Evolutionary conservation across 2,888 invertebrate genomes (phyloP).

Genomic region (Mellilla xanthometata): DNA sequence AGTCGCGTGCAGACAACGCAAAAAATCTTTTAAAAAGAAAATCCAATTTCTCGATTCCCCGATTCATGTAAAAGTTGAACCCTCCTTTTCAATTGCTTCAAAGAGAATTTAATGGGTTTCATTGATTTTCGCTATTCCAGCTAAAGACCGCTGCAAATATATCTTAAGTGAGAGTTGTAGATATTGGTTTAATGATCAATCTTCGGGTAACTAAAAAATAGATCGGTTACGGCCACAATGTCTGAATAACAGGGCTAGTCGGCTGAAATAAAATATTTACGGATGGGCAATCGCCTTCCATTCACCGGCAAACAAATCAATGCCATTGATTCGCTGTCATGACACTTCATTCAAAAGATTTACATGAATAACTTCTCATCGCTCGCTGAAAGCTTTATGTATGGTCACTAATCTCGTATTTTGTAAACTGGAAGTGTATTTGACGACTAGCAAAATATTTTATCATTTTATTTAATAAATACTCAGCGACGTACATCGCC

Average conservation of each 20-base stretch:
- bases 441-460: neutral
- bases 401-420: neutral
- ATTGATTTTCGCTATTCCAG: constrained; percentile 33
- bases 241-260: constrained; percentile 1
- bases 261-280: constrained; percentile 16
- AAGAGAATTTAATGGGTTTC: constrained; percentile 34
- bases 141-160: constrained; percentile 19
- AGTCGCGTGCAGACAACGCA: constrained; percentile 31
- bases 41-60: constrained; percentile 43
- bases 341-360: constrained; percentile 13
- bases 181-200: constrained; percentile 8
- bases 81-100: constrained; percentile 34
- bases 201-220: constrained; percentile 7
- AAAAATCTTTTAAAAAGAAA: constrained; percentile 37
- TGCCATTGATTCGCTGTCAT: constrained; percentile 3
- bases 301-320: constrained; percentile 18
- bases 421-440: neutral
- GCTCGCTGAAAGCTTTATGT: neutral
- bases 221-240: constrained; percentile 6
- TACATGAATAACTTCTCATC: constrained; percentile 11
- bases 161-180: constrained; percentile 4
- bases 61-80: constrained; percentile 43
- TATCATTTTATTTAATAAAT: constrained; percentile 23
- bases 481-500: constrained; percentile 17
- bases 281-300: constrained; percentile 16